Conservation (phyloP, 2,113 vertebrate species). For the Tonatia bakeri region DNA sequence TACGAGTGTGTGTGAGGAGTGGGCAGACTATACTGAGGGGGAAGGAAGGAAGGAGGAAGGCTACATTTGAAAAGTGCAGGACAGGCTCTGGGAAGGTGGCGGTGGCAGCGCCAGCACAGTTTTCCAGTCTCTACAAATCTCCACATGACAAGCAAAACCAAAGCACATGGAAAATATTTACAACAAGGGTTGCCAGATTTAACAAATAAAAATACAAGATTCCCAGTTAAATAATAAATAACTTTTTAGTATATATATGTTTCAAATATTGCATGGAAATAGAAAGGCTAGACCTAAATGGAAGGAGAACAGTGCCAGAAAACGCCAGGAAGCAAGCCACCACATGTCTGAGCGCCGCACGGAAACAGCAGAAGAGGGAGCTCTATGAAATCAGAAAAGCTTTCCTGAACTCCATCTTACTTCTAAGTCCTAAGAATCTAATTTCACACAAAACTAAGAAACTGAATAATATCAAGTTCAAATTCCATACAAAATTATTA, state of each 20-base stretch:
- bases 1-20: background rate
- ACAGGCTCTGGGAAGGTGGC: too few relatives aligned
- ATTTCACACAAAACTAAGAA: slow-evolving; percentile 47
- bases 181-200: background rate
- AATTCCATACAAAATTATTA: slow-evolving; percentile 41
- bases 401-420: background rate
- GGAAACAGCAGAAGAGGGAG: slow-evolving; percentile 69
- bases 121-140: background rate
- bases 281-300: background rate
- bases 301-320: background rate
- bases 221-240: background rate
- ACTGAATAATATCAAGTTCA: background rate
- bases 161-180: background rate
- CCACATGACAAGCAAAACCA: slow-evolving; percentile 5
- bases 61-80: background rate
- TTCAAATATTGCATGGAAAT: background rate
- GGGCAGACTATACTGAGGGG: background rate
- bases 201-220: slow-evolving; percentile 12
- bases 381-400: slow-evolving; percentile 58
- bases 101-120: background rate
- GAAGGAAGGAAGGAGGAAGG: background rate
- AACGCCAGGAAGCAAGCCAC: slow-evolving; percentile 12
- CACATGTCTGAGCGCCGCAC: background rate
- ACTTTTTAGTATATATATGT: background rate
- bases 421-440: slow-evolving; percentile 5